Evolutionary conservation across 2,797 vertebrate genomes (phyloP).

Genomic region (Alcedo quadribrachys): DNA sequence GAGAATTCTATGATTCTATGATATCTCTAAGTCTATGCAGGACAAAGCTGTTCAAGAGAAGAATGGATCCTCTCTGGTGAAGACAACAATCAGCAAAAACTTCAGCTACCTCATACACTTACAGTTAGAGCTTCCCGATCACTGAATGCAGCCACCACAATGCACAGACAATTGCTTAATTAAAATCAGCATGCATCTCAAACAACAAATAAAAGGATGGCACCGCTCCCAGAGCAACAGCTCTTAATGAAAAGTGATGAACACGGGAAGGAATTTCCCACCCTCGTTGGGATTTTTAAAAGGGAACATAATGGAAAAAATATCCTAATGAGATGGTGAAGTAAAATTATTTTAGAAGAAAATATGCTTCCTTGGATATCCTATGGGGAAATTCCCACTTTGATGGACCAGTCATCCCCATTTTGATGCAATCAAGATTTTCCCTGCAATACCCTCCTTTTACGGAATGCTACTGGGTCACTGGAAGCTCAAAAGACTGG

Average conservation of each 20-base stretch:
- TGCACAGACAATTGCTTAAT: conserved; percentile 26
- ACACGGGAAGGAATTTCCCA: not conserved
- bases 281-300: not conserved
- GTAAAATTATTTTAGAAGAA: not conserved
- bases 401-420: not conserved
- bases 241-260: conserved; percentile 24
- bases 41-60: not conserved
- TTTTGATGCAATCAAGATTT: not conserved
- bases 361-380: not conserved
- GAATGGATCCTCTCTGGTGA: not conserved
- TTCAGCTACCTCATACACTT: not conserved
- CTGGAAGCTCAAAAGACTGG: not conserved
- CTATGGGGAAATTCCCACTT: not conserved
- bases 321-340: not conserved
- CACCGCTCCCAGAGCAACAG: conserved; percentile 30
- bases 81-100: not conserved
- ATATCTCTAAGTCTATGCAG: not conserved
- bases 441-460: not conserved
- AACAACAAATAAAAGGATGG: conserved; percentile 41
- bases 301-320: not conserved
- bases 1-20: too few species aligned
- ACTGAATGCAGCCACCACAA: not conserved
- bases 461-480: not conserved
- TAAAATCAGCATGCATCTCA: conserved; percentile 52
- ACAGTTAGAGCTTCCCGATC: conserved; percentile 15